Evolutionary conservation across 2,888 invertebrate species (phyloP), one percentile per base, ranked within the genome.

Genomic region (Amphipyra tragopoginis): DNA sequence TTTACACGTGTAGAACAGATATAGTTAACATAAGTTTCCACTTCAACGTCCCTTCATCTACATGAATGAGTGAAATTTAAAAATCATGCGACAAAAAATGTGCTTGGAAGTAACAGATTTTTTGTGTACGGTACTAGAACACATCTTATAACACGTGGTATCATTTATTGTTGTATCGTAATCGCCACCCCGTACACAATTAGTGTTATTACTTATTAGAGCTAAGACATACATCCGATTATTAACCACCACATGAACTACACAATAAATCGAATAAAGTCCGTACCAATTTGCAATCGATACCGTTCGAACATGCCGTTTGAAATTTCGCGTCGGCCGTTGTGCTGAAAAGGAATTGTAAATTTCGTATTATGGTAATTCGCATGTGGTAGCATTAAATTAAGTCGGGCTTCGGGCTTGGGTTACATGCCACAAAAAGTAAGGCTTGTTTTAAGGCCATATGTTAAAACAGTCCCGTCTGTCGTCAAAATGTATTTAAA

Each of bases 321-420:
- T 68, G 55, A 70, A 79, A 72, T 70, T 79, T 74, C 58, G 34
- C 59, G 53, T 48, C 38, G 29, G 38, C 52, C 26, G 45, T 47
- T 55, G 43, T 64, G 34, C 58, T 56, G 66, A 70, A 75, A 76
- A 77, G 69, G 79, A 79, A 80, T 79, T 74, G 75, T 80, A 71
- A 75, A 79, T 69, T 73, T 75, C 51, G 65, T 62, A 77, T 79
- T 79, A 78, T 79, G 79, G 51, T 64, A 75, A 77, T 74, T 21
- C 48, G 7, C 45, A 61, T 74, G 44, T 64, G 50, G 58, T 44
- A 58, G 69, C 60, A 73, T 60, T 69, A 69, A 72, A 58, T 72
- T 66, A 56, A 56, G 34, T 14, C 21, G 14, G 34, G 40, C 50
- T 34, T 14, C 21, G 14, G 34, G 40, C 50, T 60, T 45, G 51